Percentiles rank a stretch among this genome's conserved stretches.
Evolutionary conservation across 92 coral and sea anemone species (phyloP).

Genomic region (Phymanthus crucifer): DNA sequence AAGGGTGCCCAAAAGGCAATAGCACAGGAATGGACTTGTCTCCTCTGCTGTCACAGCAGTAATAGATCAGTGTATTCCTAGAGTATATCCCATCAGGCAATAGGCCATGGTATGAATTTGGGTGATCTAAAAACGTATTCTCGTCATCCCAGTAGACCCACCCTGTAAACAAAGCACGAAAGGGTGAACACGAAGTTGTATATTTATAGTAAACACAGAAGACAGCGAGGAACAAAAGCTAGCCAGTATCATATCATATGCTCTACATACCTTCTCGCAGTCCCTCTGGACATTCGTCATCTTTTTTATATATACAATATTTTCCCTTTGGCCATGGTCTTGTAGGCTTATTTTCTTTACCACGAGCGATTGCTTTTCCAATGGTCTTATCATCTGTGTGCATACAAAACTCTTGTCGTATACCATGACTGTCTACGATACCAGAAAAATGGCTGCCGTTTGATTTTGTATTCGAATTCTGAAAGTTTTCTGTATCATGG

Average conservation of each 20-base stretch:
- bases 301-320: constrained; percentile 77
- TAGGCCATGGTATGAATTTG: constrained; percentile 61
- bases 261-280: constrained; percentile 52
- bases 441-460: constrained; percentile 69
- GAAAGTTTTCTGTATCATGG: constrained; percentile 80
- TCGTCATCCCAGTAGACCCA: constrained; percentile 91
- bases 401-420: constrained; percentile 82
- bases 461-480: constrained; percentile 60
- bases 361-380: background rate
- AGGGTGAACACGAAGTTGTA: too few species aligned
- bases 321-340: constrained; percentile 77
- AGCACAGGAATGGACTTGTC: constrained; percentile 49
- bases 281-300: constrained; percentile 65
- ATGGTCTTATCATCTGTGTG: constrained; percentile 21
- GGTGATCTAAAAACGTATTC: constrained; percentile 64
- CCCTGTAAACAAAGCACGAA: constrained; percentile 32
- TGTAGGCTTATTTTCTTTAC: background rate
- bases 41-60: constrained; percentile 80
- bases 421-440: constrained; percentile 62
- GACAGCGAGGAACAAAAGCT: too few species aligned
- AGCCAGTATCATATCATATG: too few species aligned
- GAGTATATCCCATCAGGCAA: constrained; percentile 78
- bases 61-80: constrained; percentile 76
- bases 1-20: constrained; percentile 66
- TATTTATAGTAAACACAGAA: too few species aligned